phyloP scores from a whole-genome alignment of 2,113 vertebrate genomes.

The Triplophysa dalaica region DNA sequence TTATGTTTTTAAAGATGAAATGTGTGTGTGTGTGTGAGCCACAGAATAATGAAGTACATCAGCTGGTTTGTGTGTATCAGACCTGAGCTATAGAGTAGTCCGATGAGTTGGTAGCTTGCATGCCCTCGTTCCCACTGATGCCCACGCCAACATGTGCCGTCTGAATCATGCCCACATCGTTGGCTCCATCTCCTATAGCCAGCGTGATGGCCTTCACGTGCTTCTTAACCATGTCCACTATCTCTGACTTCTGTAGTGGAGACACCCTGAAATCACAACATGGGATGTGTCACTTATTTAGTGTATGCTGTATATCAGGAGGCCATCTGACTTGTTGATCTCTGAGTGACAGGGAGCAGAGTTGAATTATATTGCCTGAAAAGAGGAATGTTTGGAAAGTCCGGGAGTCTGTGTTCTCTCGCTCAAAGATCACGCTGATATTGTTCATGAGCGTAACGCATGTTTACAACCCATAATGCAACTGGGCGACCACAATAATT shows the following conservation, averaged over 20 bases:
- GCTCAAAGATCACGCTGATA: no score
- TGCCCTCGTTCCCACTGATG: slow-evolving; percentile 97
- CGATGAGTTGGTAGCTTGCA: slow-evolving; percentile 97
- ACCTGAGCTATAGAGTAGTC: slow-evolving; percentile 99
- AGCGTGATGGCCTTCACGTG: slow-evolving; percentile 97
- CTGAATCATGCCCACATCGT: slow-evolving; percentile 98
- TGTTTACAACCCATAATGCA: no score
- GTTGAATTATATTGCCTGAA: no score
- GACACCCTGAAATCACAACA: slow-evolving; percentile 81
- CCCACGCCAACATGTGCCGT: slow-evolving; percentile 96
- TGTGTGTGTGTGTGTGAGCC: background rate
- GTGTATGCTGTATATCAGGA: background rate
- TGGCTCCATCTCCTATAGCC: slow-evolving; percentile 95
- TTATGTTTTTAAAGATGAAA: slow-evolving; percentile 28
- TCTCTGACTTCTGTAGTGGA: slow-evolving; percentile 97
- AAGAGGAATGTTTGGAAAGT: no score
- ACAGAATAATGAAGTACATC: slow-evolving; percentile 27
- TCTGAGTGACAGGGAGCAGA: no score
- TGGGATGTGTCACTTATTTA: background rate
- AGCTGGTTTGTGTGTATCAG: slow-evolving; percentile 38
- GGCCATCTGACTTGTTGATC: background rate
- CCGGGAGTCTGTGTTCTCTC: no score
- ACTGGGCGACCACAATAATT: no score
- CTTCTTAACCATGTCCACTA: slow-evolving; percentile 98
- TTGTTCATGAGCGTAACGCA: no score